phyloP scores from a whole-genome alignment of 1,140 invertebrate genomes.

The Oryctes rhinoceros region DNA sequence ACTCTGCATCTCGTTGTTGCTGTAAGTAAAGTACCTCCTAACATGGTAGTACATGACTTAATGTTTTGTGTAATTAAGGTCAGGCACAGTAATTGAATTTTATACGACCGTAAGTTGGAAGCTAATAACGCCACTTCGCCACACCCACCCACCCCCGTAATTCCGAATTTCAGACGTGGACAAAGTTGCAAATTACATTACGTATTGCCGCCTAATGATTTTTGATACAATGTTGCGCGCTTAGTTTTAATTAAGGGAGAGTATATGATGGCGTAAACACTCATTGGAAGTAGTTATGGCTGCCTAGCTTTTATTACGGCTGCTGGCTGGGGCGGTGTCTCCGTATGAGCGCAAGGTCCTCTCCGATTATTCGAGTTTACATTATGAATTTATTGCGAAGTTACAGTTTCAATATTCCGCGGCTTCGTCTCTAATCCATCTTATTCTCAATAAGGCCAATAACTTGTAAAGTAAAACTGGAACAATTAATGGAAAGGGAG shows the following conservation, averaged over 20 bases:
- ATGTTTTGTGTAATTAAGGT: constrained; percentile 19
- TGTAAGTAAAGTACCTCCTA: neutral
- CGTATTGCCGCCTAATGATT: neutral
- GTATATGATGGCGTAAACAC: neutral
- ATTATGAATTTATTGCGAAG: too few relatives aligned
- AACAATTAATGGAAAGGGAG: too few relatives aligned
- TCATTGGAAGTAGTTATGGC: neutral
- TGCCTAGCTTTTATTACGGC: too few relatives aligned
- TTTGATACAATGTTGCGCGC: neutral
- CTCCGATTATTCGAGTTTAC: too few relatives aligned
- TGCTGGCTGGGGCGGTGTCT: too few relatives aligned
- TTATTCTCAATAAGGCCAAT: too few relatives aligned
- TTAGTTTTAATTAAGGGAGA: neutral
- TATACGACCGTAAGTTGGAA: neutral
- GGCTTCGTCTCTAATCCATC: too few relatives aligned
- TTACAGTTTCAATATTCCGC: too few relatives aligned
- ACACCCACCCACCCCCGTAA: neutral
- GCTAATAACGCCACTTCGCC: neutral
- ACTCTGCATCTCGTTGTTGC: neutral
- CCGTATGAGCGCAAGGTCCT: too few relatives aligned
- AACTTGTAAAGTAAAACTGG: too few relatives aligned
- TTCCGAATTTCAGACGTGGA: neutral
- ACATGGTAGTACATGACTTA: constrained; percentile 10
- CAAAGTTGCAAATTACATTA: constrained; percentile 11
- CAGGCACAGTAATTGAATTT: constrained; percentile 18